Evolutionary conservation across 2,797 vertebrate genomes (phyloP).

Genomic region (Botia almorhae): DNA sequence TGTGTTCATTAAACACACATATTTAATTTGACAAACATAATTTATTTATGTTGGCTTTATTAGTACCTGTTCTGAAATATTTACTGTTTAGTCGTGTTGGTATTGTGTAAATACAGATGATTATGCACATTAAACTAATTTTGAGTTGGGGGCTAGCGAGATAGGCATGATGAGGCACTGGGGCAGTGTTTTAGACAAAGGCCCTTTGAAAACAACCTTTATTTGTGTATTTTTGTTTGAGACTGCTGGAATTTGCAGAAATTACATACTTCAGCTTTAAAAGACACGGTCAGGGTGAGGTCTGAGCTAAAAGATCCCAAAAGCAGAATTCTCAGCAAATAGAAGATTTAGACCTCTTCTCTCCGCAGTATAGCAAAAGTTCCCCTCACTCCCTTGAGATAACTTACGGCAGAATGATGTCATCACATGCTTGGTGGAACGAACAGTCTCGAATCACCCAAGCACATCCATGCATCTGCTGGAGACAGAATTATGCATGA

Average conservation of each 20-base stretch:
- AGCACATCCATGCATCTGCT: conserved; percentile 72
- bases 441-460: conserved; percentile 67
- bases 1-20: background rate
- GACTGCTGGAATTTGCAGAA: background rate
- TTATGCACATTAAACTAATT: background rate
- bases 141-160: background rate
- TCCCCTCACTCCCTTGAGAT: conserved; percentile 61
- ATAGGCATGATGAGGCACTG: background rate
- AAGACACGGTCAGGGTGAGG: background rate
- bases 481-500: conserved; percentile 67
- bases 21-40: too few species aligned
- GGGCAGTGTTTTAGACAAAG: too few species aligned
- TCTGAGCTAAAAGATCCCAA: background rate
- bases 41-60: background rate
- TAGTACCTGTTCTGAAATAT: background rate
- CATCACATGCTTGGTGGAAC: conserved; percentile 64
- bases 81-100: background rate
- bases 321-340: conserved; percentile 24
- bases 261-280: background rate
- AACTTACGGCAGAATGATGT: conserved; percentile 63
- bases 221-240: background rate
- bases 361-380: conserved; percentile 9
- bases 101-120: background rate
- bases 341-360: background rate
- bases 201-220: background rate